Base-by-base conservation (phyloP, 2,888 invertebrate genomes). In the Megastigmus dorsalis region DNA sequence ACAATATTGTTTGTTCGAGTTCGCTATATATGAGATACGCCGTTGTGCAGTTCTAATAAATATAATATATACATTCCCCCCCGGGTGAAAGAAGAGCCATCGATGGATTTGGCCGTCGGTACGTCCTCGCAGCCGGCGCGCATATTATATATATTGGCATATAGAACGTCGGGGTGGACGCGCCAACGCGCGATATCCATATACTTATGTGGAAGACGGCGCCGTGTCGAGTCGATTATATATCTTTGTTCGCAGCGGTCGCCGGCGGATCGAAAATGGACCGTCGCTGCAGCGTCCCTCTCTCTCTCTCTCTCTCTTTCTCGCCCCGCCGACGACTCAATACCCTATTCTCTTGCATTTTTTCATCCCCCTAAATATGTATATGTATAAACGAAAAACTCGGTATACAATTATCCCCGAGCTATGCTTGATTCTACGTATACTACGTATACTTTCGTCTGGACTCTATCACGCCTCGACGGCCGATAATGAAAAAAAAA, bases 41-140 rank as follows among this genome's bases (percentile, higher is more conserved):
- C 33, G 33, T 41, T n/a, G 59, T 66, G 54, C 45, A 62, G 30
- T 41, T n/a, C 38, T 74, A 68, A 74, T 68, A 68, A 62, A 74
- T 74, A 71, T 55, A 74, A 73, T 74, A 62, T 73, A 65, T 57
- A 69, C 43, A 62, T 67, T 67, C 28, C 67, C 66, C 50, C 13
- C n/a, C n/a, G n/a, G 20, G 33, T 28, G 26, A 60, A 48, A 67
- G 67, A 52, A 28, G 48, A 38, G 36, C 26, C 52, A 20, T 28
- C 36, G 10, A 38, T 13, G 30, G 36, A 20, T 38, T 1, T 38
- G 10, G n/a, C 13, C 23, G 41, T 15, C 20, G 15, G 33, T n/a
- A n/a, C 20, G 45, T n/a, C 41, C 10, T 13, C 28, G 36, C 5
- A 10, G 23, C 15, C 18, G 15, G 6, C 38, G 13, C 6, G 13